Percentiles rank a stretch among this genome's conserved stretches.
Conservation (phyloP, 2,888 invertebrate species). For the Endotricha flammealis region DNA sequence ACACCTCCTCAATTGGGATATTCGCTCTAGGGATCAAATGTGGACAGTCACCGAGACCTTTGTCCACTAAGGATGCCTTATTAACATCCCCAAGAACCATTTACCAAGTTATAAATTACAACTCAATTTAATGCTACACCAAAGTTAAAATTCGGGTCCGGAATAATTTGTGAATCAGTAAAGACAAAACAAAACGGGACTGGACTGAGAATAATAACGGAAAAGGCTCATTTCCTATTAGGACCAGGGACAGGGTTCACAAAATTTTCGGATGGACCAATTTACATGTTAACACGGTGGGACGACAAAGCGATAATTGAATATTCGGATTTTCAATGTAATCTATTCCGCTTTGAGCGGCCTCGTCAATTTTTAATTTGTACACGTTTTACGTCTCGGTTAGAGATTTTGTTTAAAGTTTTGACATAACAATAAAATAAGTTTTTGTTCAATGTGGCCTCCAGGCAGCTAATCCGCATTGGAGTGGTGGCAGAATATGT, state of each 20-base stretch:
- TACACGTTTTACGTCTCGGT: conserved; percentile 20
- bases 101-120: too few relatives aligned
- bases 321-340: conserved; percentile 47
- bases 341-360: conserved; percentile 40
- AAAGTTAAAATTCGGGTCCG: conserved; percentile 39
- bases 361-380: conserved; percentile 46
- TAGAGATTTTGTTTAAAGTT: background rate
- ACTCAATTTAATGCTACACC: conserved; percentile 11
- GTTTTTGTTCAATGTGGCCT: too few relatives aligned
- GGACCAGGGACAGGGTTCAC: conserved; percentile 39
- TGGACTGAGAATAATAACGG: conserved; percentile 47
- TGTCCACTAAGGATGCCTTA: too few relatives aligned
- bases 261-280: conserved; percentile 58
- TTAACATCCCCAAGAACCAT: too few relatives aligned
- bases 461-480: too few relatives aligned
- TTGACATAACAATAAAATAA: too few relatives aligned
- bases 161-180: conserved; percentile 53
- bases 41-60: too few relatives aligned
- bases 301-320: conserved; percentile 58
- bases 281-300: conserved; percentile 65
- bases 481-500: too few relatives aligned
- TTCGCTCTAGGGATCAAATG: too few relatives aligned
- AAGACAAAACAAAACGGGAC: conserved; percentile 10
- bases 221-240: conserved; percentile 66
- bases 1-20: too few relatives aligned